Base-by-base conservation (phyloP, 2,888 invertebrate genomes). In the Desoria tigrina region DNA sequence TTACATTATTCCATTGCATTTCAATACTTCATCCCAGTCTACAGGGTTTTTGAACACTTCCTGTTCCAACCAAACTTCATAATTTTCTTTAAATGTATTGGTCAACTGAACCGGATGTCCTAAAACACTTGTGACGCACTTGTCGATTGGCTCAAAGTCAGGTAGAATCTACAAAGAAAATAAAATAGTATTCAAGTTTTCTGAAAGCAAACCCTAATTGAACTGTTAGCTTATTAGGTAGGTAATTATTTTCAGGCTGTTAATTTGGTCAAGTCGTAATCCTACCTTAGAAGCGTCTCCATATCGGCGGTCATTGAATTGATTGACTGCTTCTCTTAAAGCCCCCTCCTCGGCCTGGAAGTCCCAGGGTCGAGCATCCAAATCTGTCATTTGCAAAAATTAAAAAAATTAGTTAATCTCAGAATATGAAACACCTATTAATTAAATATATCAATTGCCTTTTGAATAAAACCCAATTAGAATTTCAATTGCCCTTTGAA, bases 331-430 rank as follows among this genome's bases (percentile, higher is more conserved):
- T 0, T 91, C 89, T 69, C 97, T 86, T 65, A 99, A 82, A 14
- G 94, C 90, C 80, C 95, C 94, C 80, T 99, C 99, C 80, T 99
- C 98, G 37, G 92, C 94, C 82, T 99, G 86, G 77, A 94, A 98
- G 80, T 99, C 97, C 96, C 96, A 97, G 0, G 97, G 97, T 68
- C 95, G 85, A 0, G 96, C 96, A 82, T 98, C 96, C 77, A 97
- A 86, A 83, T 97, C 92, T 87, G 73, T 37, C 76, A 58, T 39
- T 39, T 39, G 49, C 23, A 26, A 27, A 14, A 11, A 37, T 32
- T 7, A 42, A 28, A 59, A 23, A 49, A 51, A 61, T 21, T n/a
- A n/a, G n/a, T 51, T 11, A 26, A 42, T 16, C 11, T 32, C 37
- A 24, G 14, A 54, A 55, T 9, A 55, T 26, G 32, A n/a, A 9